Evolutionary conservation across 2,113 vertebrate species (phyloP), one percentile per base, ranked within the genome.

Genomic region (Drymodes brunneopygia): DNA sequence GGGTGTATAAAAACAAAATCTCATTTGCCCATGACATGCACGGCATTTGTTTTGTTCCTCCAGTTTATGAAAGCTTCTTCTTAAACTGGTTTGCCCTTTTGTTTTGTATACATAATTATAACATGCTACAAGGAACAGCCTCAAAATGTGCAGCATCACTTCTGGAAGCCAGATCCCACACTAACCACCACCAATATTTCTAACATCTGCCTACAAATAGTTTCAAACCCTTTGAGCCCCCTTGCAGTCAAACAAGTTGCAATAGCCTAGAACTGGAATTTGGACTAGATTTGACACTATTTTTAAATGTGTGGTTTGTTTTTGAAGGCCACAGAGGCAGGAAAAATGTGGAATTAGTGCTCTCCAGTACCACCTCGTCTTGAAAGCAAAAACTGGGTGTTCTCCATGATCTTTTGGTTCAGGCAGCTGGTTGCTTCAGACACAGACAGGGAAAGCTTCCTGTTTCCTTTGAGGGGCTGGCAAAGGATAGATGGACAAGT

Each of bases 401-500:
- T 96, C 91, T 93, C 85, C 67, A 35, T 66, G 58, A 85, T 91
- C 65, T 91, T 94, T 88, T 27, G 62, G 85, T 86, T 79, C 71
- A 92, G 95, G 87, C 91, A 90, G 85, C 81, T 86, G 86, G 75
- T 87, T 96, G 85, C 86, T 94, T 96, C 91, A 92, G 51, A 93
- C 60, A 89, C 60, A 91, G 40, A 88, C 42, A 94, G 73, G 88
- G 79, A 96, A 88, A 84, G 28, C 86, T 95, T 88, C 96, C 93
- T 60, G 80, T 88, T 97, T 96, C 91, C 91, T 96, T 80, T 86
- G 47, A 12, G 54, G 70, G 53, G 22, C 60, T 92, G 94, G 91
- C 88, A 95, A 94, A 92, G 95, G 89, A 91, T 62, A 81, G 81
- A 88, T 58, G 64, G 78, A 31, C 54, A 95, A 93, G 42, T 90